Evolutionary conservation across 2,113 vertebrate genomes (phyloP).

Genomic region (Notarius quadriscutis): DNA sequence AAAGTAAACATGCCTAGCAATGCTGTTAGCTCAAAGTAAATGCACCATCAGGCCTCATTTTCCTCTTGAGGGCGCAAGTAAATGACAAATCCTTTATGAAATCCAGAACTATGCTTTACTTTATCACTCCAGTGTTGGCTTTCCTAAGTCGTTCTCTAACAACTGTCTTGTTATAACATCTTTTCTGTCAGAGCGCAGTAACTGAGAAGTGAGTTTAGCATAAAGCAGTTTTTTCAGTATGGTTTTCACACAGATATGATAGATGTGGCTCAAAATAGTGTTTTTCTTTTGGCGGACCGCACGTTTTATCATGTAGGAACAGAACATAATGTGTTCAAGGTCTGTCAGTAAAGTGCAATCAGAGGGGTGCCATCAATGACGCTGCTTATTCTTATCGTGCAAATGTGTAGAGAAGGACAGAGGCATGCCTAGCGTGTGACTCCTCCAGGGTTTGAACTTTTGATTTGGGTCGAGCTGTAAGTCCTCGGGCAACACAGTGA

Average conservation of each 20-base stretch:
- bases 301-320: background rate
- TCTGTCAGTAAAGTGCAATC: background rate
- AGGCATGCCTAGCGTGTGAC: conserved; percentile 49
- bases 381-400: background rate
- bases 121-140: background rate
- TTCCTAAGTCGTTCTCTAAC: background rate
- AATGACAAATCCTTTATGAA: background rate
- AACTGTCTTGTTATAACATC: background rate
- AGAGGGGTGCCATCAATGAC: background rate
- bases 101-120: too few relatives aligned
- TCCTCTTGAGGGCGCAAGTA: background rate
- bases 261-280: background rate
- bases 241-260: background rate
- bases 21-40: background rate
- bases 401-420: background rate
- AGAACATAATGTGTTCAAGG: background rate
- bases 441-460: conserved; percentile 45
- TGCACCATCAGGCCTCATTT: background rate
- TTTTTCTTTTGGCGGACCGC: too few relatives aligned
- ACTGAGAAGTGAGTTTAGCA: background rate
- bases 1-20: background rate
- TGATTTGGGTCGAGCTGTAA: conserved; percentile 7
- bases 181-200: background rate
- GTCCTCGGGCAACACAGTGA: background rate
- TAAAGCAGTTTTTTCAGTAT: background rate